phyloP scores from a whole-genome alignment of 2,888 invertebrate genomes.

The Spatulosminthurus flaviceps region DNA sequence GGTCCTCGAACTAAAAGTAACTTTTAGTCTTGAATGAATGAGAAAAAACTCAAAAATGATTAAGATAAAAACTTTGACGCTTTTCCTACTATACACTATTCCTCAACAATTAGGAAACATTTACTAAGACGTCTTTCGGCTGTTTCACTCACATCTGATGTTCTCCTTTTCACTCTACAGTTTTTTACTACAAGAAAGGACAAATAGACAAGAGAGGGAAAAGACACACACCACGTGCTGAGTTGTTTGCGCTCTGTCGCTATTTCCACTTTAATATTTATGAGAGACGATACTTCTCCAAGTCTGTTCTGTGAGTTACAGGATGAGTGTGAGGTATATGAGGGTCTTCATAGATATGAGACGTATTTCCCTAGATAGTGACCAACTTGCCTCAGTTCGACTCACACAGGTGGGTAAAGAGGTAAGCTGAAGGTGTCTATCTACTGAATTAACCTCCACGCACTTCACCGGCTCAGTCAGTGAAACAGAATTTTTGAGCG shows the following conservation, averaged over 20 bases:
- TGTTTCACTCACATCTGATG: not conserved
- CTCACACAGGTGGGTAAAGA: conserved; percentile 42
- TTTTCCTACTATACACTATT: not conserved
- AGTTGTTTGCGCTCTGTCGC: conserved; percentile 23
- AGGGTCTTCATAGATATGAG: conserved; percentile 10
- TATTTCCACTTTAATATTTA: conserved; percentile 27
- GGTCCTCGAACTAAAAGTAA: not conserved
- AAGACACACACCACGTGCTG: conserved; percentile 42
- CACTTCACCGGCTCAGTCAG: conserved; percentile 15
- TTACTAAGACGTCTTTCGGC: not conserved
- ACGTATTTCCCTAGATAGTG: not conserved
- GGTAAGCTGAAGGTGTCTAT: conserved; percentile 29
- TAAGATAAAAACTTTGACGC: not conserved
- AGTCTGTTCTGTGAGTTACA: not conserved
- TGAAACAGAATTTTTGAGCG: conserved; percentile 20
- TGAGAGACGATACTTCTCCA: not conserved
- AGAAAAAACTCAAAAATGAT: not conserved
- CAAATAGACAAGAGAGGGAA: conserved; percentile 15
- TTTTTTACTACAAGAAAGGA: conserved; percentile 21
- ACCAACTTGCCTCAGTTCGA: conserved; percentile 26
- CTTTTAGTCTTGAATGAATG: not conserved
- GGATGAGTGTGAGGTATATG: not conserved
- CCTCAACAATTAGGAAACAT: not conserved
- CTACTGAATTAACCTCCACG: conserved; percentile 30
- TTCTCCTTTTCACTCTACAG: conserved; percentile 10